These are phyloP conservation scores for Listronotus oregonensis DNA, from an alignment of 1,140 invertebrate species.

Conservation along the genomic window DNA sequence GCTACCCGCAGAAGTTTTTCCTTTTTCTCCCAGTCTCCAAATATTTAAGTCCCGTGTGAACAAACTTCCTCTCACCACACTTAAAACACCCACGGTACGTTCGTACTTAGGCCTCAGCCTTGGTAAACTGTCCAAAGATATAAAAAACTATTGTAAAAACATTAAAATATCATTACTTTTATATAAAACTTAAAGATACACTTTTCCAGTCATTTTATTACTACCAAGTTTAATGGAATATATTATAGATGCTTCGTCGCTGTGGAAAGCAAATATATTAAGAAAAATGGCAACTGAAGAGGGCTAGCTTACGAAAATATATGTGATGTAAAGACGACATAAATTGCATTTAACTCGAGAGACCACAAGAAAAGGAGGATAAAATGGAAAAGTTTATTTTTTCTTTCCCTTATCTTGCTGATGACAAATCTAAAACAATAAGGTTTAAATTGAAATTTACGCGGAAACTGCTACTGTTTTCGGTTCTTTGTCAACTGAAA, in stretches of 20 bases:
- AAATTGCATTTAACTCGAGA: constrained; percentile 50
- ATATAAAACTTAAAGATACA: too few relatives aligned
- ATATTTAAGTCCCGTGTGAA: too few relatives aligned
- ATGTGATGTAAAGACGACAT: constrained; percentile 49
- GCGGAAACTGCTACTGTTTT: constrained; percentile 26
- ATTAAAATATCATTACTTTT: too few relatives aligned
- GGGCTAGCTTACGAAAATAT: constrained; percentile 52
- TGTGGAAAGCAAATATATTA: constrained; percentile 47
- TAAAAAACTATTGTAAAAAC: too few relatives aligned
- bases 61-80: too few relatives aligned
- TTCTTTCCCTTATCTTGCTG: constrained; percentile 21
- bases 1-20: too few relatives aligned
- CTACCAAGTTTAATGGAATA: constrained; percentile 53
- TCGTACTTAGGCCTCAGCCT: too few relatives aligned
- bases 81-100: too few relatives aligned
- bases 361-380: constrained; percentile 29
- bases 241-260: constrained; percentile 49
- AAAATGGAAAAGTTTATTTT: constrained; percentile 40
- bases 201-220: constrained; percentile 44
- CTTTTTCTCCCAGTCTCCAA: too few relatives aligned
- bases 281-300: constrained; percentile 54
- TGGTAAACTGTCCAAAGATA: too few relatives aligned
- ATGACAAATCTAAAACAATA: constrained; percentile 52
- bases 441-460: constrained; percentile 49
- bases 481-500: constrained; percentile 14